Conservation (phyloP, 2,888 invertebrate species). For the Plebejus anna region DNA sequence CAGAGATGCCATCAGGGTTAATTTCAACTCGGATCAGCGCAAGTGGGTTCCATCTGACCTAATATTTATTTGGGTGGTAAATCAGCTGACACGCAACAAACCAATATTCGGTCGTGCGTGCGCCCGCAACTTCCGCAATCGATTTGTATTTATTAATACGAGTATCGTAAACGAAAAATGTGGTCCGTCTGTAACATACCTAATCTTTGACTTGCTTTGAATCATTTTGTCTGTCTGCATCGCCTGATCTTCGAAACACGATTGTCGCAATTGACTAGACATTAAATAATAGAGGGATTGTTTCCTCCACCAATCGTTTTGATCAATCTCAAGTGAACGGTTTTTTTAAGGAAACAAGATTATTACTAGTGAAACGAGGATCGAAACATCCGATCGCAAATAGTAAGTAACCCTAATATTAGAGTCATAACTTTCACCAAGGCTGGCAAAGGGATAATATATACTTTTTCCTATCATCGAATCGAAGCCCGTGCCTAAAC, state of each 20-base stretch:
- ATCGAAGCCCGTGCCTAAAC: no score
- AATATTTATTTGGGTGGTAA: slow-evolving; percentile 5
- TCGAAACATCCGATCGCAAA: no score
- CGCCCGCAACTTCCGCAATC: background rate
- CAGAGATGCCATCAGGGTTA: background rate
- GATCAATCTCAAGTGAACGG: no score
- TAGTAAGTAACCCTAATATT: no score
- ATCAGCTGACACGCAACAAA: background rate
- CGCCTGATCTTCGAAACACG: background rate
- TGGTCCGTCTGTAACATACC: background rate
- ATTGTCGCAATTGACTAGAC: no score
- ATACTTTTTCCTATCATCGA: no score
- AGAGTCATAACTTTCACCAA: no score
- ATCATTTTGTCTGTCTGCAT: background rate
- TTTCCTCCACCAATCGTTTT: no score
- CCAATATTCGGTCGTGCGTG: background rate
- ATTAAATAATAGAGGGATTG: no score
- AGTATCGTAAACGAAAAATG: background rate
- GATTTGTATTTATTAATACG: background rate
- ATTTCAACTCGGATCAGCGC: background rate
- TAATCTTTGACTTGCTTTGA: background rate
- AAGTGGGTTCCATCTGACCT: background rate
- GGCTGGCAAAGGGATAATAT: no score
- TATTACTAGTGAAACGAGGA: no score
- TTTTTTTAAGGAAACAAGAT: no score